Evolutionary conservation across 2,113 vertebrate genomes (phyloP).

Genomic region (Stegostoma tigrinum): DNA sequence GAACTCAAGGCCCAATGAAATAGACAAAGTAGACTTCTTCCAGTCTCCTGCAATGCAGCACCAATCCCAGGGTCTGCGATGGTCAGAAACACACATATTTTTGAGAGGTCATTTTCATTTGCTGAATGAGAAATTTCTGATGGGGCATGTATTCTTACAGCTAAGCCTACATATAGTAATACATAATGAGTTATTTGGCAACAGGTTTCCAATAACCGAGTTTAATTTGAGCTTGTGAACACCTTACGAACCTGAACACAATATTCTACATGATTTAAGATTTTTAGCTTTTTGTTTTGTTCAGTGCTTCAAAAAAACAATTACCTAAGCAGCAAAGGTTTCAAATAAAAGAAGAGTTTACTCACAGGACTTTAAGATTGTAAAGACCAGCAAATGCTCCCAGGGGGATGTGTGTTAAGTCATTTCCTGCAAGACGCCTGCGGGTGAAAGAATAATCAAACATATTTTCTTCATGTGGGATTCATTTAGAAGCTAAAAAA

Average conservation of each 20-base stretch:
- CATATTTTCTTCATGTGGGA: constrained; percentile 55
- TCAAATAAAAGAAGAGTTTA: constrained; percentile 51
- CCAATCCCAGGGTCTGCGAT: neutral
- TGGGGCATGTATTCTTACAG: neutral
- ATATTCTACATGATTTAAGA: neutral
- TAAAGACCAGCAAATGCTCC: constrained; percentile 80
- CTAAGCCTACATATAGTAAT: neutral
- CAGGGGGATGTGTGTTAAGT: constrained; percentile 76
- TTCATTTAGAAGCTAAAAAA: constrained; percentile 56
- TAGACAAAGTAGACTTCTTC: neutral
- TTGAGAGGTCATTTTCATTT: neutral
- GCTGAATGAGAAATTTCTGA: neutral
- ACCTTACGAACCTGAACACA: neutral
- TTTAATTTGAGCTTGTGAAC: neutral
- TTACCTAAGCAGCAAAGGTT: constrained; percentile 41
- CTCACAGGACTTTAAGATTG: constrained; percentile 92
- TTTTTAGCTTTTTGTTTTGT: neutral
- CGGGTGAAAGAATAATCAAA: constrained; percentile 48
- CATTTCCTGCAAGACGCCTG: constrained; percentile 88
- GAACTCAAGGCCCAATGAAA: neutral
- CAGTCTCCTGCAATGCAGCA: neutral
- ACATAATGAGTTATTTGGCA: neutral
- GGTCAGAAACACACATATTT: neutral
- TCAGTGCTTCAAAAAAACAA: neutral
- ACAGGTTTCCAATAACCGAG: neutral